These are phyloP conservation scores for Myiagra hebetior DNA, from an alignment of 2,113 vertebrate genomes.

Conservation along the genomic window DNA sequence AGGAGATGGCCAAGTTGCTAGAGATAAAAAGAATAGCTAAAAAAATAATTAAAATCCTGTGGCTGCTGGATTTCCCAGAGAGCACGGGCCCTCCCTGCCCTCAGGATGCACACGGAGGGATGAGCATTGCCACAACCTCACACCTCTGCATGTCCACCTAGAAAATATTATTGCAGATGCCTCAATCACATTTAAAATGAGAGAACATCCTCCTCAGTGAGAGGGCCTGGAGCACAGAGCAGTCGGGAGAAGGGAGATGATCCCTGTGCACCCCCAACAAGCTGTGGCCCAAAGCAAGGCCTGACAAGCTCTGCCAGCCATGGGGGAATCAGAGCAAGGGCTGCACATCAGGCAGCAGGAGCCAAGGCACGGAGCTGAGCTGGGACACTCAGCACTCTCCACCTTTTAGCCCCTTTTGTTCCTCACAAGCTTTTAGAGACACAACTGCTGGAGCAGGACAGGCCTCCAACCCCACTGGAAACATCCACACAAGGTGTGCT, in stretches of 20 bases:
- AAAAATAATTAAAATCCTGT: too few relatives aligned
- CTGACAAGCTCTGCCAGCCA: background rate
- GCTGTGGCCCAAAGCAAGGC: background rate
- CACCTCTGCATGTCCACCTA: fast-evolving
- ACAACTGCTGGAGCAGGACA: fast-evolving
- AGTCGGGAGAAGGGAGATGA: fast-evolving
- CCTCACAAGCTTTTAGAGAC: background rate
- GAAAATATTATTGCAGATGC: background rate
- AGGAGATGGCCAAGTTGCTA: background rate
- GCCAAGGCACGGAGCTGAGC: too few relatives aligned
- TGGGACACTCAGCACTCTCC: fast-evolving
- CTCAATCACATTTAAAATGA: background rate
- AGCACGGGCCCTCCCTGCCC: fast-evolving
- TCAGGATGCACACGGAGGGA: background rate
- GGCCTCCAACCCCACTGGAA: fast-evolving
- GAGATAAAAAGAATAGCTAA: background rate
- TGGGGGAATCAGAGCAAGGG: background rate
- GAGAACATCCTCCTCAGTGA: fast-evolving
- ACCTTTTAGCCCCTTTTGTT: fast-evolving
- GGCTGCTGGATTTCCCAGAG: background rate
- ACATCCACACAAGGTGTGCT: too few relatives aligned
- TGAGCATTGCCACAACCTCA: background rate
- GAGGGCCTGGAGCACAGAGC: background rate
- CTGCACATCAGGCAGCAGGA: background rate
- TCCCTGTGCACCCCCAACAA: background rate